Evolutionary conservation across 1,140 invertebrate genomes (phyloP).

Genomic region (Drosophila nebulosa): DNA sequence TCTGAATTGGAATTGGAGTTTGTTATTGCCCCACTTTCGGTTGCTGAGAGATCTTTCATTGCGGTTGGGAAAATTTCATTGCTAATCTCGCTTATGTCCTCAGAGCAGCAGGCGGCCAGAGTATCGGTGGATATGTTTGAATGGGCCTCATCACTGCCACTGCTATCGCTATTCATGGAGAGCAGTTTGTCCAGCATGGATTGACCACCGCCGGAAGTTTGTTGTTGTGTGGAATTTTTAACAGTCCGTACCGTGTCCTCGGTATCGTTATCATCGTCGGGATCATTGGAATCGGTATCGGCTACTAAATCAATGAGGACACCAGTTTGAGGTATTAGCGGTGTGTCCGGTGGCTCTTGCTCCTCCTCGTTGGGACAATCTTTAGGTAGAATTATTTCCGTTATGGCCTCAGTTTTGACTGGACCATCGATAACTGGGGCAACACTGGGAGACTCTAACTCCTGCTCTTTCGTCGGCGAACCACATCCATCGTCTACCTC

Average conservation of each 20-base stretch:
- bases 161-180: constrained; percentile 77
- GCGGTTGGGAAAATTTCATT: constrained; percentile 57
- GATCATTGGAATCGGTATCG: constrained; percentile 65
- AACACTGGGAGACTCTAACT: neutral
- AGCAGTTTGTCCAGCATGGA: constrained; percentile 78
- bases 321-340: constrained; percentile 12
- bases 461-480: constrained; percentile 29
- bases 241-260: constrained; percentile 74
- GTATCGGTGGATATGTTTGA: constrained; percentile 77
- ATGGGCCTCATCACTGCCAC: constrained; percentile 68
- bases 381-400: neutral
- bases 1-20: constrained; percentile 3
- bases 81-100: constrained; percentile 73
- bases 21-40: neutral
- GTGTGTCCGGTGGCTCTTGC: constrained; percentile 4
- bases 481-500: constrained; percentile 64
- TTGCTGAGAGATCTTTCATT: constrained; percentile 2
- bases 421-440: no score
- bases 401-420: neutral
- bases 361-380: constrained; percentile 2
- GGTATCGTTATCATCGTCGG: constrained; percentile 74
- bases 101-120: constrained; percentile 68
- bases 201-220: constrained; percentile 57
- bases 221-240: constrained; percentile 37
- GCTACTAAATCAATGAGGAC: constrained; percentile 57